phyloP scores from a whole-genome alignment of 2,888 invertebrate species.

The Sphinx pinastri region DNA sequence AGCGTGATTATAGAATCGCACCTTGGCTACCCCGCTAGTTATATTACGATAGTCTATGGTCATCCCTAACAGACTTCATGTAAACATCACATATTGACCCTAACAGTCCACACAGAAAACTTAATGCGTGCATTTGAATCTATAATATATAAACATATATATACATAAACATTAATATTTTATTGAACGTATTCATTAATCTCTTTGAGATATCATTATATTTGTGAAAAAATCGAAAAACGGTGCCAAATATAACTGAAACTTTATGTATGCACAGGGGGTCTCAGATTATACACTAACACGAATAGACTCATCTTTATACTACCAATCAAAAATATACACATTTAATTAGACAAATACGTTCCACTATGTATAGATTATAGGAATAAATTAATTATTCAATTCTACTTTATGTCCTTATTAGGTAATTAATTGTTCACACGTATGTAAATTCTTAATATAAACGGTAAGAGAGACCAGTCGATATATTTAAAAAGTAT shows the following conservation, averaged over 20 bases:
- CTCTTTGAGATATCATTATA: conserved; percentile 18
- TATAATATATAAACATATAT: neutral
- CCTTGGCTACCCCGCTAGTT: no score
- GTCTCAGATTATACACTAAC: neutral
- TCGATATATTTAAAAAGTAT: conserved; percentile 9
- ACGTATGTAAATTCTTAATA: conserved; percentile 12
- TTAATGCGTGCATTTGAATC: conserved; percentile 21
- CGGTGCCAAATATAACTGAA: conserved; percentile 15
- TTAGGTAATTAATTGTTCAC: conserved; percentile 10
- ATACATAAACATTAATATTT: neutral
- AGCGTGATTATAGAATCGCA: no score
- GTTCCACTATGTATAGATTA: conserved; percentile 12
- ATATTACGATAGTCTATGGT: neutral
- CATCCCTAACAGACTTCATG: conserved; percentile 7
- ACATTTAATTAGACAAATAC: conserved; percentile 12
- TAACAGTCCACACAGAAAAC: conserved; percentile 5
- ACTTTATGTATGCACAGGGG: neutral
- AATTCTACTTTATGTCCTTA: conserved; percentile 13
- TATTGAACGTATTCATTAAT: conserved; percentile 9
- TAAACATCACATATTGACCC: conserved; percentile 11
- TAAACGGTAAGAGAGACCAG: conserved; percentile 16
- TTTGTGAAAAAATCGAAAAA: neutral
- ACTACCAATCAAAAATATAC: conserved; percentile 21
- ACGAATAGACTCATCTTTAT: neutral
- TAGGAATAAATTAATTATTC: conserved; percentile 15